phyloP scores from a whole-genome alignment of 2,797 vertebrate genomes.

The Hylomyscus alleni region DNA sequence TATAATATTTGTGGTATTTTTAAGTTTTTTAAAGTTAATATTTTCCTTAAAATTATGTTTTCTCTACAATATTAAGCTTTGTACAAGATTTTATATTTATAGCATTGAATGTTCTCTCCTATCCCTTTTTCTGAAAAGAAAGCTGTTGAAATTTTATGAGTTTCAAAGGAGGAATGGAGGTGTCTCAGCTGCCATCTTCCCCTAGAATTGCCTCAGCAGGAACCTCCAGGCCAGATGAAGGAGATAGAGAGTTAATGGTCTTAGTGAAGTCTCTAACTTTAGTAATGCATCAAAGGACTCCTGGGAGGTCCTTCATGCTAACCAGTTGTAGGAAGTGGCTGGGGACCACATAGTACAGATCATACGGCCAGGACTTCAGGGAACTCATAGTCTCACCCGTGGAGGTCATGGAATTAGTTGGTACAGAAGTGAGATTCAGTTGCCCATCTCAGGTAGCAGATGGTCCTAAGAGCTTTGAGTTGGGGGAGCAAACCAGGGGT shows the following conservation, averaged over 20 bases:
- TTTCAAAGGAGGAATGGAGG: neutral
- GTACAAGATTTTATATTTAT: neutral
- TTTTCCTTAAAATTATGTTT: neutral
- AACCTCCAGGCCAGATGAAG: neutral
- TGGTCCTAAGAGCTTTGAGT: neutral
- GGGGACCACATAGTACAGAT: neutral
- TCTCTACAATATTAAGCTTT: neutral
- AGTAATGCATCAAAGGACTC: neutral
- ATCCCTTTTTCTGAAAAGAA: neutral
- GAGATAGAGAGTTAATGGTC: rapidly evolving
- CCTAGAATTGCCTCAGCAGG: neutral
- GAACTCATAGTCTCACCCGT: neutral
- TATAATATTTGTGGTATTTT: neutral
- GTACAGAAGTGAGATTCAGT: neutral
- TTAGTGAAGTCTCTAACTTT: neutral
- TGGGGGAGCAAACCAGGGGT: neutral
- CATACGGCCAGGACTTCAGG: no score
- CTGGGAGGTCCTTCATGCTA: neutral
- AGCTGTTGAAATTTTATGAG: neutral
- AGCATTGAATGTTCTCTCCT: neutral
- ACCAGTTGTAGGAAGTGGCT: rapidly evolving
- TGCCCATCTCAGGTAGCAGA: neutral
- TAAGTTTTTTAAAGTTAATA: neutral
- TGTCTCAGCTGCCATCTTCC: neutral
- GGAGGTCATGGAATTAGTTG: neutral